Evolutionary conservation across 2,888 invertebrate genomes (phyloP), one percentile per base, ranked within the genome.

Genomic region (Drosophila melanosoma): DNA sequence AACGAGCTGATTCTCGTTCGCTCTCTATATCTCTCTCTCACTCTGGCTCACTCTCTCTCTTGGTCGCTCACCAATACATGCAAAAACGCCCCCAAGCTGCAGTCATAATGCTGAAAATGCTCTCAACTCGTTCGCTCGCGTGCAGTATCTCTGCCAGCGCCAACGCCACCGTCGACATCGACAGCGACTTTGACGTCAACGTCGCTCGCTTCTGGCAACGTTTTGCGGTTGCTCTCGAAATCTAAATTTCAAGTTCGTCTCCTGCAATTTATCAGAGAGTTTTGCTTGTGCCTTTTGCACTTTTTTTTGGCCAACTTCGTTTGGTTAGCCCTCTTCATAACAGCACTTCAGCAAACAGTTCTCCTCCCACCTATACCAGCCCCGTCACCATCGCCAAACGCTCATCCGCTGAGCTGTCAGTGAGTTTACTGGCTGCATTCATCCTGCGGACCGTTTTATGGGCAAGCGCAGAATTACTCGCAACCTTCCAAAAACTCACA

Each of bases 231-330:
- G 80, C 87, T 89, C 89, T 85, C 87, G 74, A 89, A 85, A 83
- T 89, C 90, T 90, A 90, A 89, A 89, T 89, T 89, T 89, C 89
- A 89, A 89, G 89, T 89, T 89, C 90, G 90, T 87, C 90, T 90
- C 83, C 78, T 81, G 75, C 70, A 74, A 78, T 80, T 81, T 78
- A 82, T 79, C 87, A 76, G 82, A 72, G 84, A 82, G 71, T 58
- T 71, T 58, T 59, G 66, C 60, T 61, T 53, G 59, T 64, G 56
- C 66, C 64, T 77, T 76, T 76, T 79, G 58, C 61, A 56, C 59
- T 74, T 35, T 23, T 17, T 71, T 78, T 73, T 69, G 70, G 69
- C 67, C 69, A 67, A 73, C 65, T 79, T 67, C 58, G 62, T 64
- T 75, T 60, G 80, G 74, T 69, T 74, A 74, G 77, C 74, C 66